Evolutionary conservation across 2,113 vertebrate genomes (phyloP), one percentile per base, ranked within the genome.

Genomic region (Corythornis cristatus): DNA sequence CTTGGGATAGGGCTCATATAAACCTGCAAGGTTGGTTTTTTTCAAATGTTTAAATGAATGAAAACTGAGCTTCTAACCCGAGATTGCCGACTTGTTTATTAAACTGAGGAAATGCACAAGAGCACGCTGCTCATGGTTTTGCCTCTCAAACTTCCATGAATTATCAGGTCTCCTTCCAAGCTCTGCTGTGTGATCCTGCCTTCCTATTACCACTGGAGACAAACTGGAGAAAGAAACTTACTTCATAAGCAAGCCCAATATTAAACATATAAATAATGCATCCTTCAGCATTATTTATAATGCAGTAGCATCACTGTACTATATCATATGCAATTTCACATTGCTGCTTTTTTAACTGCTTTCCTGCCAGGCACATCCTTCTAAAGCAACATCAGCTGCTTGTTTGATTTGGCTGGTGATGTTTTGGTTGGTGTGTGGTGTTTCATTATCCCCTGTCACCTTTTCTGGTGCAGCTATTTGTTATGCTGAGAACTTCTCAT

Each of bases 211-310:
- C 6, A 2, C 8, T 61, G 64, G 77, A 95, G 84, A 90, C 80
- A 83, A 93, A 94, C 70, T 79, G 82, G 64, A 87, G 90, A 84
- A 84, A 85, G 89, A 88, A 92, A 93, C 94, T 95, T 94, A 96
- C 95, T 97, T 97, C 96, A 96, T 97, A 98, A 97, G 97, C 18
- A 37, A 98, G 93, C 85, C 67, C n/a, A 75, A 97, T 98, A 98
- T 98, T 97, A 98, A 97, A 95, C 94, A 95, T 95, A 98, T 98
- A 98, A 98, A 98, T 98, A 98, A 98, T 98, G 97, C 96, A 98
- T 97, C 90, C 66, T 95, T 93, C 96, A 87, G 96, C 92, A 92
- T 97, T 97, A 98, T 98, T 98, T 98, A 98, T 97, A 97, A 98
- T 97, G 96, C 95, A 96, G 96, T 76, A 97, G 94, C 96, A 97